phyloP scores from a whole-genome alignment of 2,113 vertebrate species.

The Rattus rattus region DNA sequence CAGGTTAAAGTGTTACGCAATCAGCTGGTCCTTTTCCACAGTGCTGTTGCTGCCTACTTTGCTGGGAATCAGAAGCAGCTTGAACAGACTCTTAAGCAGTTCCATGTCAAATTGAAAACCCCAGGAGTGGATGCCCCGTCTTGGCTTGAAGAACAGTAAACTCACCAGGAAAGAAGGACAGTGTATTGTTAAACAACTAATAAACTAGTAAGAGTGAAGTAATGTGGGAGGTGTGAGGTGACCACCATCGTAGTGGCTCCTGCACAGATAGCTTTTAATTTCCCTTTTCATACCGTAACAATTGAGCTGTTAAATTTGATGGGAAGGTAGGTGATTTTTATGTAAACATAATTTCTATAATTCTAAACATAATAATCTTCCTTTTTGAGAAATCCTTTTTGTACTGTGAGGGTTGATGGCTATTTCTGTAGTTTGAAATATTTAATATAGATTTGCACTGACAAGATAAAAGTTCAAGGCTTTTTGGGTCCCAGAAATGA shows the following conservation, averaged over 20 bases:
- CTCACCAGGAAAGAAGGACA: constrained; percentile 66
- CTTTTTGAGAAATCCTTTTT: constrained; percentile 85
- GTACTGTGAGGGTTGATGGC: constrained; percentile 79
- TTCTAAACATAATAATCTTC: constrained; percentile 83
- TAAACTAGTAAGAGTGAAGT: constrained; percentile 77
- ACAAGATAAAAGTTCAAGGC: constrained; percentile 83
- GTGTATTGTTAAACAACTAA: constrained; percentile 67
- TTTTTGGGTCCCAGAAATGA: constrained; percentile 82
- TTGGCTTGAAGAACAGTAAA: constrained; percentile 96
- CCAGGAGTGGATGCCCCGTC: constrained; percentile 95
- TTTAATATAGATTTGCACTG: constrained; percentile 89
- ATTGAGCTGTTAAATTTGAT: constrained; percentile 79
- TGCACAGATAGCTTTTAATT: constrained; percentile 86
- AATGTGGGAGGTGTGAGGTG: constrained; percentile 63
- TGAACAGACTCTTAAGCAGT: constrained; percentile 98
- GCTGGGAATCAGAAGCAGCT: constrained; percentile 99
- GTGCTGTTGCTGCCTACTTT: constrained; percentile 96
- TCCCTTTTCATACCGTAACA: constrained; percentile 85
- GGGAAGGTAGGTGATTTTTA: constrained; percentile 78
- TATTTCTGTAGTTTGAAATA: constrained; percentile 86
- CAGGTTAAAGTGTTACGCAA: constrained; percentile 99
- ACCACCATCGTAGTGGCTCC: constrained; percentile 82
- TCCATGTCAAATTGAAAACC: constrained; percentile 99
- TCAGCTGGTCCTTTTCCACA: constrained; percentile 98
- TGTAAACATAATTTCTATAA: constrained; percentile 84